Evolutionary conservation across 1,140 invertebrate genomes (phyloP), one percentile per base, ranked within the genome.

Genomic region (Zaprionus lachaisei): DNA sequence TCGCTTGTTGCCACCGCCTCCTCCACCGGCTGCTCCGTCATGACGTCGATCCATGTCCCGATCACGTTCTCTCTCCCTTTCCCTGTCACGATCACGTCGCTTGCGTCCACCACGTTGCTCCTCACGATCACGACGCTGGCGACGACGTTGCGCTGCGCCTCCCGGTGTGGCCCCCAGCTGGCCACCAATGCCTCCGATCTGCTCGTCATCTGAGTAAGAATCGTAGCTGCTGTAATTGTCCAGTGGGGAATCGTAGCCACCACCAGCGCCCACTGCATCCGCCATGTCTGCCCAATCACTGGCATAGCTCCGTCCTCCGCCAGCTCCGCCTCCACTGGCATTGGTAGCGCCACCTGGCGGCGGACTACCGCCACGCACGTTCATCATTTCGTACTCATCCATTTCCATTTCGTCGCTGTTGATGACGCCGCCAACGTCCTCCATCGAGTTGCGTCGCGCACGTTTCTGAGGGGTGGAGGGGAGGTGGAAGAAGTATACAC

Each of bases 301-400:
- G 3, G 31, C 1, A 31, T 70, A 78, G 14, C 3, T 34, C 7
- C 66, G 71, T 20, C 37, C 5, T 2, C 37, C 20, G 20, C 66
- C 14, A 12, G 28, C 14, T 26, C 24, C 1, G n/a, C 41, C 6
- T 20, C n/a, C 1, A 17, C 26, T 22, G 71, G 77, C n/a, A 17
- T 17, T 47, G n/a, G 6, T 37, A 77, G 83, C 38, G 20, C 72
- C 66, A 86, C 91, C 57, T 86, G 91, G 93, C 31, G 94, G 94
- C 9, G 95, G 95, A 58, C 95, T 95, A 37, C 96, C 96, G 57
- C 96, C 96, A 47, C 96, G 94, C 6, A 97, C 94, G 91, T 96
- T 96, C 82, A 97, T 93, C 95, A 96, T 96, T 89, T 97, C 96
- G 79, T 95, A 96, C 82, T 97, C 96, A 58, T 96, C 94, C 72